A percentile compares a stretch with the other conserved stretches of the same genome.
Conservation (phyloP, 2,888 invertebrate species). For the Gymnoscelis rufifasciata region DNA sequence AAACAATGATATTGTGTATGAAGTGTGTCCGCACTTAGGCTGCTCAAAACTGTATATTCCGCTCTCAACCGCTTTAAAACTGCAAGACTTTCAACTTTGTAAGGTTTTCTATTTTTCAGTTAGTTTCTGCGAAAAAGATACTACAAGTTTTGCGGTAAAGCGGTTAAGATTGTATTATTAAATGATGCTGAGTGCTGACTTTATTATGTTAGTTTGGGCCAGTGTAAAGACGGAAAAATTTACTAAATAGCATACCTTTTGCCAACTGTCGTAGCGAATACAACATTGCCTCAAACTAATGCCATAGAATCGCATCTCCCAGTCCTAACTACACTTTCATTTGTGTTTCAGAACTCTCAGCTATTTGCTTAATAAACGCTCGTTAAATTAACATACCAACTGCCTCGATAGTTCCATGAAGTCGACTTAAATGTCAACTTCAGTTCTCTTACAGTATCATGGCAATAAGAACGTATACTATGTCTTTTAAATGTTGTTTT, state of each 20-base stretch:
- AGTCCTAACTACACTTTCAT: conserved; percentile 44
- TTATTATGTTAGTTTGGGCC: too few species aligned
- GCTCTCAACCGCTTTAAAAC: conserved; percentile 27
- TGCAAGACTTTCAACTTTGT: conserved; percentile 31
- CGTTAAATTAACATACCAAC: conserved; percentile 48
- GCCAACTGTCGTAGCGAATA: background rate
- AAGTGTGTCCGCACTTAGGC: conserved; percentile 37
- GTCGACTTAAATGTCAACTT: conserved; percentile 23
- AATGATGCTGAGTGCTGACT: background rate
- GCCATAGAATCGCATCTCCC: conserved; percentile 25
- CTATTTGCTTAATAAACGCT: conserved; percentile 50
- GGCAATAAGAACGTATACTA: conserved; percentile 3
- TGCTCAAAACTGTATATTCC: conserved; percentile 30
- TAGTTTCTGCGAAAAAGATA: conserved; percentile 1
- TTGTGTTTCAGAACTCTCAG: conserved; percentile 44
- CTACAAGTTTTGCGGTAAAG: conserved; percentile 1
- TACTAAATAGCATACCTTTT: too few species aligned
- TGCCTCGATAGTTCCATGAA: conserved; percentile 38
- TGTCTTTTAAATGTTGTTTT: conserved; percentile 1
- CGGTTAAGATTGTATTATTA: background rate
- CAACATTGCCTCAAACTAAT: conserved; percentile 4
- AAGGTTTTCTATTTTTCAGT: conserved; percentile 17
- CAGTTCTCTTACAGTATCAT: conserved; percentile 17
- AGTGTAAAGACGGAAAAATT: too few species aligned
- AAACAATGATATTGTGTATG: conserved; percentile 50